Evolutionary conservation across 2,797 vertebrate genomes (phyloP).

Genomic region (Dicrostonyx torquatus): DNA sequence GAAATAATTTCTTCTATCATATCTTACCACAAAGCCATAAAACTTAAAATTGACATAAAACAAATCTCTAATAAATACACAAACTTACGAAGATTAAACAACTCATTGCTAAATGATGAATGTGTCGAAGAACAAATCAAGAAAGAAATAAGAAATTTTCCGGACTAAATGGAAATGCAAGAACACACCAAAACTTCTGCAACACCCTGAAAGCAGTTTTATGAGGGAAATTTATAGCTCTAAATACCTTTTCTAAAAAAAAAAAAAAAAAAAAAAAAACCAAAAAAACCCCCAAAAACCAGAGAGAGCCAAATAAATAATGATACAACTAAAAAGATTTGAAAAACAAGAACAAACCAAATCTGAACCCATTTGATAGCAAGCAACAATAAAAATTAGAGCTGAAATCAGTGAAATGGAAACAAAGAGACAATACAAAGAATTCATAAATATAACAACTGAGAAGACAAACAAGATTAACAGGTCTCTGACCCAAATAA

Average conservation of each 20-base stretch:
- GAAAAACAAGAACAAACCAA: not conserved
- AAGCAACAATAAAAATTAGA: not conserved
- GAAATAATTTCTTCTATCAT: not conserved
- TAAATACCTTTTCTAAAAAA: not conserved
- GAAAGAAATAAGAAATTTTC: not conserved
- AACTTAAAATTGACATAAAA: not conserved
- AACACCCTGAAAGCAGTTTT: not conserved
- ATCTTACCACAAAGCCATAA: not conserved
- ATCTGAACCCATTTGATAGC: not conserved
- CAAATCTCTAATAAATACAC: not conserved
- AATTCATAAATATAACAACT: not conserved
- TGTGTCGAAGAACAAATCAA: not conserved
- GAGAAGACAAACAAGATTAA: not conserved
- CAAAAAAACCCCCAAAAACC: too few relatives aligned
- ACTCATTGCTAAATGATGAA: not conserved
- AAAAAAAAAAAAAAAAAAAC: not conserved
- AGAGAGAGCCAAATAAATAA: not conserved
- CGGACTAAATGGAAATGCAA: not conserved
- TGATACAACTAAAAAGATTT: not conserved
- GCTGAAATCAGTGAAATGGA: not conserved
- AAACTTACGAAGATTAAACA: not conserved
- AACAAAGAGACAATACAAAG: not conserved
- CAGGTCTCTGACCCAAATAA: not conserved
- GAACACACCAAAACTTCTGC: not conserved
- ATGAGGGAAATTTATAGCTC: not conserved